Base-by-base conservation (phyloP, 2,797 vertebrate genomes). In the Spizella passerina region DNA sequence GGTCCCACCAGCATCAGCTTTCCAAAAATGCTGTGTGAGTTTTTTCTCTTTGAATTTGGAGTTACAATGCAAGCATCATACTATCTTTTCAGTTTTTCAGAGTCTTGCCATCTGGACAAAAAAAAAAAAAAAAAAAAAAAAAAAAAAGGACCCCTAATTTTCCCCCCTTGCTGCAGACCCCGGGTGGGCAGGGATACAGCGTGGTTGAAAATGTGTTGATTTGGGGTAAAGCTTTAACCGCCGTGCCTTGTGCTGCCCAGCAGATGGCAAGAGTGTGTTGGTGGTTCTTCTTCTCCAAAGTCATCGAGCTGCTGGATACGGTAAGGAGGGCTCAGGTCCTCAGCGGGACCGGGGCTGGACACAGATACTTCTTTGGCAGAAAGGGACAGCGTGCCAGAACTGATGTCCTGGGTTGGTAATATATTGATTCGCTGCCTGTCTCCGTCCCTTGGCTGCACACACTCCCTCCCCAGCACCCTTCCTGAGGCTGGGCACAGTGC, bases 251-350 rank as follows among this genome's bases (percentile, higher is more conserved):
- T 60, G 21, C 9, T 93, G 77, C 38, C 96, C 96, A 94, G 97
- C 87, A 99, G 99, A 99, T 99, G 99, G 99, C 99, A 93, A 97
- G 78, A 53, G 98, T 92, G 85, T 98, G 98, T 94, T 98, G 98
- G 97, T 98, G 98, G 97, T 98, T 98, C 92, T 98, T 98, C 97
- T 98, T 98, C 97, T 98, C 98, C 18, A 98, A 98, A 94, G 96
- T 98, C 66, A 87, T 98, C 20, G 98, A 98, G 85, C 97, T 98
- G 75, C 97, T 97, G 22, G 97, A 98, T 63, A 97, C 96, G 27
- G 98, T 98, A 91, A 96, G 96, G 41, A 69, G 10, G 15, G n/a
- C 56, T 52, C 8, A 3, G 27, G 32, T 43, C 2, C 24, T 1
- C 6, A 15, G 60, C 1, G 0, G 34, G 52, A 10, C 22, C 20